Conservation (phyloP, 2,113 vertebrate genomes). For the Atrichornis clamosus region DNA sequence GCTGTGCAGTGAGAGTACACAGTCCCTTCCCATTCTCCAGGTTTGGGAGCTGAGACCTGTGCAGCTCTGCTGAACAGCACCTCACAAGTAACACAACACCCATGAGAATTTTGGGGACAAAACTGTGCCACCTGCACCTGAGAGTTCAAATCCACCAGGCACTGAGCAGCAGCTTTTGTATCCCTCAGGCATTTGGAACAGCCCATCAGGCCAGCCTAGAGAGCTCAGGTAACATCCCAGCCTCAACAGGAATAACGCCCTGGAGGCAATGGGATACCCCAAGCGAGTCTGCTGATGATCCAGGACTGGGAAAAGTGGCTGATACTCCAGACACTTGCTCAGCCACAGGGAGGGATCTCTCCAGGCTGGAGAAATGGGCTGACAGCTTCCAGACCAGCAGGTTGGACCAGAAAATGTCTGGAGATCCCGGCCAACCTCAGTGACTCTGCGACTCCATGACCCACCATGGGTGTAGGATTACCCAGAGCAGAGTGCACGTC, state of each 20-base stretch:
- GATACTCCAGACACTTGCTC: not conserved
- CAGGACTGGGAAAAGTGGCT: not conserved
- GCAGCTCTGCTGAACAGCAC: not conserved
- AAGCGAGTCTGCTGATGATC: not conserved
- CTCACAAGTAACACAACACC: not conserved
- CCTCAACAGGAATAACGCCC: not conserved
- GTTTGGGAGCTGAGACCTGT: not conserved
- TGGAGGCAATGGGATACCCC: not conserved
- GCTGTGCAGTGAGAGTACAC: not conserved
- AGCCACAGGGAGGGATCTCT: not conserved
- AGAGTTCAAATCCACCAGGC: not conserved
- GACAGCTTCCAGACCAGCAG: not conserved
- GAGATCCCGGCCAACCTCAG: not conserved
- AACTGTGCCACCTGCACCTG: not conserved
- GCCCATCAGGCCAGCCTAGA: not conserved
- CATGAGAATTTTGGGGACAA: fast-evolving
- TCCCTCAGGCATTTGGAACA: not conserved
- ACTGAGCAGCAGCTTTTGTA: not conserved
- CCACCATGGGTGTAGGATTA: not conserved
- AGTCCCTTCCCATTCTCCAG: not conserved
- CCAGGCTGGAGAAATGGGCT: not conserved
- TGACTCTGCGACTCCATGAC: not conserved
- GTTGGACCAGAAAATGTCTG: not conserved
- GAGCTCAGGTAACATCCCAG: not conserved
- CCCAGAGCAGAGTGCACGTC: not conserved